Percentiles rank a stretch among this genome's conserved stretches.
These are phyloP conservation scores for Reinhardtius hippoglossoides DNA, from an alignment of 2,113 vertebrate genomes.

Conservation along the genomic window DNA sequence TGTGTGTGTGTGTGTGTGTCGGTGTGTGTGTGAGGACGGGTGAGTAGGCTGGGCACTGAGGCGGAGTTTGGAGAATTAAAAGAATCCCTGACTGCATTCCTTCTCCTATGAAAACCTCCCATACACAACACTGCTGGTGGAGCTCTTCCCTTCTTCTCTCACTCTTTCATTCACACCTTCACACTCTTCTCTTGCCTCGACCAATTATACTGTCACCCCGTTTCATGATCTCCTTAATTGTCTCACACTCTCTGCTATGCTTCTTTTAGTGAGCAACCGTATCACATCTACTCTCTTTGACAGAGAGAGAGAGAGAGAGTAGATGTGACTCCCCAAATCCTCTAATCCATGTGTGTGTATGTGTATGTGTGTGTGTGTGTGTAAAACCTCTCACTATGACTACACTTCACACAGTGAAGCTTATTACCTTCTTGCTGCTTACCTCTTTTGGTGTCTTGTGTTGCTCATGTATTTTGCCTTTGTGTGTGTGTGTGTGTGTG, in stretches of 20 bases:
- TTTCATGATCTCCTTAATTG: slow-evolving; percentile 19
- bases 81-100: slow-evolving; percentile 71
- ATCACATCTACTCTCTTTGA: not conserved
- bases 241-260: slow-evolving; percentile 14
- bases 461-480: too few species aligned
- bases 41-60: slow-evolving; percentile 59
- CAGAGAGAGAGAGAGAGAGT: not conserved
- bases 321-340: slow-evolving; percentile 47
- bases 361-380: too few species aligned
- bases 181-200: slow-evolving; percentile 22
- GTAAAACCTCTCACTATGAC: slow-evolving; percentile 42
- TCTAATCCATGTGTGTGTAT: slow-evolving; percentile 30
- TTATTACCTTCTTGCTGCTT: slow-evolving; percentile 37
- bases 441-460: not conserved
- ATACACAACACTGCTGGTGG: slow-evolving; percentile 6
- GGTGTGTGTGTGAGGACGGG: slow-evolving; percentile 20
- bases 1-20: slow-evolving; percentile 23
- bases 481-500: slow-evolving; percentile 18
- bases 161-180: slow-evolving; percentile 24
- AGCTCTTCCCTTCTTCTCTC: not conserved
- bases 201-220: slow-evolving; percentile 39
- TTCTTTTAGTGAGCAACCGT: slow-evolving; percentile 4
- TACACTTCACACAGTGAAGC: slow-evolving; percentile 43
- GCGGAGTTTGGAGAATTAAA: slow-evolving; percentile 66
- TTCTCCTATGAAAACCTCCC: slow-evolving; percentile 56